Evolutionary conservation across 1,140 invertebrate genomes (phyloP), one percentile per base, ranked within the genome.

Genomic region (Zaprionus gabonicus): DNA sequence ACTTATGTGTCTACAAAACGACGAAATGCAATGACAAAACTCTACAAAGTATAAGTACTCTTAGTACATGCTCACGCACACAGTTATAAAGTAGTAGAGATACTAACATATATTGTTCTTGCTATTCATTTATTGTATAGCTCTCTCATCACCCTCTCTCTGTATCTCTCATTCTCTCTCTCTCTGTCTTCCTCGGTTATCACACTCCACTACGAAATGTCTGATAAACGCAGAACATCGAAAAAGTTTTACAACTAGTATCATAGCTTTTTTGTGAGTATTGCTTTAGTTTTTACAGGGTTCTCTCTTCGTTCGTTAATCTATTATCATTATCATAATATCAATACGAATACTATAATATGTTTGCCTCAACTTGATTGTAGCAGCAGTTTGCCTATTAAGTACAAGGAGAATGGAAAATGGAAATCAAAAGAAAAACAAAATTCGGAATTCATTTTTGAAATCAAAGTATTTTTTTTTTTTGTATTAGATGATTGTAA

Each of bases 181-280:
- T 57, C 62, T 56, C 17, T 20, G 49, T 58, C 60, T 67, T 28
- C 80, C 76, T 72, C 83, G 66, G 81, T 81, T 73, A 80, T 77
- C 83, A 83, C 81, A 83, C 81, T 78, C 69, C 71, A 64, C 80
- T 78, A 84, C 81, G 65, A 75, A 84, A 78, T 82, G 62, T 81
- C 78, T 62, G 76, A 75, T 76, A 81, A 72, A 68, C 75, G 77
- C 84, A 68, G 68, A 57, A 49, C 56, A 51, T 80, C 69, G 82
- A 86, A 79, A 78, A 68, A 70, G 67, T 81, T 82, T 91, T 86
- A 91, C 85, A 90, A 78, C 91, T 92, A 92, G 87, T 92, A 92
- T 92, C 91, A 92, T 92, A 92, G 91, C 91, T 92, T 91, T 92
- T 92, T 92, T 91, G 91, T 92, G 91, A 92, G 91, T 92, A 88